Conservation (phyloP, 1,140 invertebrate genomes). For the Drosophila nebulosa region DNA sequence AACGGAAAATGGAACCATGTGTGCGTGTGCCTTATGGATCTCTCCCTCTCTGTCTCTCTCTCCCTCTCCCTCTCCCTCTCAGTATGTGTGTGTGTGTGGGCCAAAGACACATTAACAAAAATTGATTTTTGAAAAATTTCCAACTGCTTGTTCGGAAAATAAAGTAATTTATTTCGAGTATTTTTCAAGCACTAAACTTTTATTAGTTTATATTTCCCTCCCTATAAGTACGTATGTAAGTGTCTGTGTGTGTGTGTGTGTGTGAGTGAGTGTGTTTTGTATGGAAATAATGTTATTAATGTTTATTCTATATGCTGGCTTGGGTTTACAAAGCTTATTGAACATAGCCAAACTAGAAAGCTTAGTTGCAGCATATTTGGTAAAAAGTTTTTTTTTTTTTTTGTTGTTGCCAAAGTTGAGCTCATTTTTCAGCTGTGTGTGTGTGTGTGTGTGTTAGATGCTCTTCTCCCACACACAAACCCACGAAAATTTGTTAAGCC, state of each 20-base stretch:
- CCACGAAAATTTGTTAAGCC: background rate
- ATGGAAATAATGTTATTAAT: conserved; percentile 69
- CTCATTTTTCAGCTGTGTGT: conserved; percentile 5
- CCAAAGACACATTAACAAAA: conserved; percentile 68
- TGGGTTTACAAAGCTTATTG: conserved; percentile 35
- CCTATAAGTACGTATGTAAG: conserved; percentile 46
- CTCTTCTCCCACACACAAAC: background rate
- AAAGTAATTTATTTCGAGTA: conserved; percentile 72
- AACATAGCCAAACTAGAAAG: conserved; percentile 21
- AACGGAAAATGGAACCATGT: conserved; percentile 6
- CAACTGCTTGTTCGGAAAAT: conserved; percentile 62
- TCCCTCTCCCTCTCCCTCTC: too few species aligned
- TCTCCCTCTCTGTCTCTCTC: too few species aligned
- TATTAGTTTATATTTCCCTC: conserved; percentile 65
- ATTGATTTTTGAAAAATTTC: conserved; percentile 71
- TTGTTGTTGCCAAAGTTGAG: conserved; percentile 1
- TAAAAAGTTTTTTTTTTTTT: conserved; percentile 6
- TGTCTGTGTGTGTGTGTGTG: background rate
- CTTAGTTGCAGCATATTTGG: conserved; percentile 35
- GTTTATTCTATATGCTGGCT: conserved; percentile 44
- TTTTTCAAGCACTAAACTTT: conserved; percentile 66
- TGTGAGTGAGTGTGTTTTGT: too few species aligned
- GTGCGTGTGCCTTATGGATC: background rate
- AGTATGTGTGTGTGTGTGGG: background rate
- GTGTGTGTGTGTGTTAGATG: background rate